Evolutionary conservation across 2,888 invertebrate genomes (phyloP), one percentile per base, ranked within the genome.

Genomic region (Diarsia dahlii): DNA sequence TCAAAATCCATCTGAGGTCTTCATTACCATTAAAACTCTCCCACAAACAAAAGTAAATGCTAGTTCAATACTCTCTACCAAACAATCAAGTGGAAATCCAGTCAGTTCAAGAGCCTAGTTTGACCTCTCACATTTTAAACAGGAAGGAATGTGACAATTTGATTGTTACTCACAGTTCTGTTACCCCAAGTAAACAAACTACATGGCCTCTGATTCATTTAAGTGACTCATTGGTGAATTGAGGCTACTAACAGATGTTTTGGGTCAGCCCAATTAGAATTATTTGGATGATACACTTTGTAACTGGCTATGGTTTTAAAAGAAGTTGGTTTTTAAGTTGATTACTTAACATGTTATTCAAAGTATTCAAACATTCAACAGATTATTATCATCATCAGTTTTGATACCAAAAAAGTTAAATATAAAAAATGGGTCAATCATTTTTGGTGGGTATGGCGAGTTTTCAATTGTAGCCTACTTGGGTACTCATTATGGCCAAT

Each of bases 161-260:
- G n/a, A 66, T n/a, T 70, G 71, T 76, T 76, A 66, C 71, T 81
- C 54, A 81, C 82, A 71, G 56, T 85, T 85, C 65, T 52, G 64
- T 71, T 71, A 81, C 82, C 62, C 62, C 34, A 69, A 52, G 50
- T 81, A 52, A 75, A 84, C 54, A 56, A 45, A 54, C 20, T 28
- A 58, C 34, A 65, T 71, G 56, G 46, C 34, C 64, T 65, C 46
- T 71, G 76, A 82, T 70, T 84, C 76, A 85, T 81, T 81, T 66
- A 23, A 58, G 46, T 82, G 85, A 82, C 34, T 82, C 85, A 82
- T 82, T 83, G 0, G 8, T 60, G 56, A 65, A 65, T 78, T 78
- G 48, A 70, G 60, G 70, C 45, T 45, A 70, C 71, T 45, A 48
- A 69, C 78, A 65, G 28, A 79, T 65, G 58, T 60, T 79, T 69